Base-by-base conservation (phyloP, 2,888 invertebrate genomes). In the Calameuta idolon region DNA sequence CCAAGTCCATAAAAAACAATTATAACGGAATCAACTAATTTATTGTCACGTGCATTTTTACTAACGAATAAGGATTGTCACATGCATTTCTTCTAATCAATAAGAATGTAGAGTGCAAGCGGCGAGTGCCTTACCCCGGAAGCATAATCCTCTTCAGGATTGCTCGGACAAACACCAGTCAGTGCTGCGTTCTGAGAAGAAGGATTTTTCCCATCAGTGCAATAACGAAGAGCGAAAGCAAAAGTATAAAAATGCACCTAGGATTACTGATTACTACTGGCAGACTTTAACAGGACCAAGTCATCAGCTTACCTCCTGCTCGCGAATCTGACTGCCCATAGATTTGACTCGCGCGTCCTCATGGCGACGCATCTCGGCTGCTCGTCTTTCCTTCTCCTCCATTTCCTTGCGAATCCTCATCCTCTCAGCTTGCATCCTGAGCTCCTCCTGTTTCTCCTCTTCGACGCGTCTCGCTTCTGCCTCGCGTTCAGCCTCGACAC, bases 261-360 rank as follows among this genome's bases (percentile, higher is more conserved):
- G 9, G 23, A 35, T 23, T 9, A 55, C 55, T 23, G 5, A 55
- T 55, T 9, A 23, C 55, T 55, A 55, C 23, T 55, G 23, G 9
- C 9, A 55, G 9, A 55, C 2, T 9, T 40, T 15, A 40, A 0
- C 12, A 40, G 5, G 2, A 55, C 9, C 9, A 23, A 55, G 23
- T 55, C 9, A 34, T 31, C 78, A 78, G 81, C 88, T 89, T 92
- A 94, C 94, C 92, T 95, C 95, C 89, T 95, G 94, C 81, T 95
- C 94, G 78, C 94, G 94, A 80, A 95, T 92, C 88, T 94, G 94
- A 87, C 93, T 94, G 86, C 95, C 95, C 84, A 95, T 93, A 79
- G 92, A 93, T 81, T 94, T 93, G 83, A 94, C 94, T 86, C 94
- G 93, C 80, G 90, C 91, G 34, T 93, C 93, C 81, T 93, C 91